A percentile compares a stretch with the other conserved stretches of the same genome.
phyloP scores from a whole-genome alignment of 2,797 vertebrate genomes.

The Siniperca obscura region DNA sequence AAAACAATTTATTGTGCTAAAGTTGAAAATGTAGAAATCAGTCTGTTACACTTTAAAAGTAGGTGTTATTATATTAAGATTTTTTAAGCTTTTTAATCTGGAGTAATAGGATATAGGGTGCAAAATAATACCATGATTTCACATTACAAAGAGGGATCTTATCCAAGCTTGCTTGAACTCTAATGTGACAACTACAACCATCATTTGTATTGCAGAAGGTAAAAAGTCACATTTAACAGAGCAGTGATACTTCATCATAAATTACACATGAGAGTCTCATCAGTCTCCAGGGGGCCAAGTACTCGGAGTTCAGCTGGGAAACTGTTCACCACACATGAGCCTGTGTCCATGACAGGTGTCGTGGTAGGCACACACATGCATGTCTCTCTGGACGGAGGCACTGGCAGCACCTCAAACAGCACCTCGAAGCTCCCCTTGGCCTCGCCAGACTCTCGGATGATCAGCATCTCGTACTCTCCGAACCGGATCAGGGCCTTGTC shows the following conservation, averaged over 20 bases:
- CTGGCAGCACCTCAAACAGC: slow-evolving; percentile 82
- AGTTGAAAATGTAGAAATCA: neutral
- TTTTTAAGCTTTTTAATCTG: slow-evolving; percentile 9
- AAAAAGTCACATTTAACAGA: neutral
- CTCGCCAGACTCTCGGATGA: slow-evolving; percentile 87
- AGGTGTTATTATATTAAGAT: neutral
- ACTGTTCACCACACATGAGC: neutral
- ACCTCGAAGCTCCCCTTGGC: slow-evolving; percentile 88
- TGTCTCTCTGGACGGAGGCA: slow-evolving; percentile 85
- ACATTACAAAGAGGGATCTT: slow-evolving; percentile 22
- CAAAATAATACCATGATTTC: slow-evolving; percentile 24
- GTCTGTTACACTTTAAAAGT: neutral
- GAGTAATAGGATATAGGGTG: neutral
- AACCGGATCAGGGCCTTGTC: slow-evolving; percentile 87
- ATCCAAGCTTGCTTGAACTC: neutral
- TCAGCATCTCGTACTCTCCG: slow-evolving; percentile 89
- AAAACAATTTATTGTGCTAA: neutral
- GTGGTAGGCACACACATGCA: slow-evolving; percentile 50
- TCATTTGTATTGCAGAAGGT: neutral
- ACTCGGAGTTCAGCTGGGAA: slow-evolving; percentile 14
- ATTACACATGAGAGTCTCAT: slow-evolving; percentile 67
- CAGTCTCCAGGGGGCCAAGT: slow-evolving; percentile 75
- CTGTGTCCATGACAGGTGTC: slow-evolving; percentile 79
- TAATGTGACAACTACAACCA: slow-evolving; percentile 1
- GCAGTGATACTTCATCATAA: slow-evolving; percentile 7